Conservation (phyloP, 35 echinoderm and acorn worm species). For the Lytechinus variegatus region DNA sequence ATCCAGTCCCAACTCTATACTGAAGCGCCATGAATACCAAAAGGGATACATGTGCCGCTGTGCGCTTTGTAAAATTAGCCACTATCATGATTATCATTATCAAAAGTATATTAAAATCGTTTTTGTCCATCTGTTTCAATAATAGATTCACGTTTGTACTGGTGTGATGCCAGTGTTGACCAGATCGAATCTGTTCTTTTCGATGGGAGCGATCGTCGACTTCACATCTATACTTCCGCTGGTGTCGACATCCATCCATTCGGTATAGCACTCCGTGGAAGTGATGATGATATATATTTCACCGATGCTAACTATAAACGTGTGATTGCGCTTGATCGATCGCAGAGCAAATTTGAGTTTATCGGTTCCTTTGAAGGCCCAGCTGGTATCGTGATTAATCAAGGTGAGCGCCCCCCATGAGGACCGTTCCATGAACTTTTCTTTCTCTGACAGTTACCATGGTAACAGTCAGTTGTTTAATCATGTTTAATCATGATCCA, state of each 20-base stretch:
- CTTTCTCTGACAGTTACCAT: no score
- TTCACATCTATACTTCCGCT: neutral
- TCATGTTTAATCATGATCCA: no score
- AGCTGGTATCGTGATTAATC: neutral
- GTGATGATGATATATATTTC: constrained; percentile 17
- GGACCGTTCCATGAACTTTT: no score
- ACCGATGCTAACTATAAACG: neutral
- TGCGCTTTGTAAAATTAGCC: no score
- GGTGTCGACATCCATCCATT: constrained; percentile 17
- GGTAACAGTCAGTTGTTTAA: no score
- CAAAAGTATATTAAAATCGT: no score
- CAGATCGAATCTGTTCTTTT: neutral
- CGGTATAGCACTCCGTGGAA: neutral
- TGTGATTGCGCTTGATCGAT: neutral
- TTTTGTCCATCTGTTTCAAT: no score
- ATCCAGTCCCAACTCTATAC: no score
- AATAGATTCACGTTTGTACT: constrained; percentile 2
- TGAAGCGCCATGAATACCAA: no score
- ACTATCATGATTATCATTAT: no score
- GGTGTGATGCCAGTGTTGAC: neutral
- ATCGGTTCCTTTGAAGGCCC: neutral
- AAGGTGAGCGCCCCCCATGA: neutral
- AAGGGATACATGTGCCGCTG: no score
- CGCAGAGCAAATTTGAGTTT: neutral
- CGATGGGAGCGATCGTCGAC: neutral